Base-by-base conservation (phyloP, 2,113 vertebrate genomes). In the Nyctereutes procyonoides region DNA sequence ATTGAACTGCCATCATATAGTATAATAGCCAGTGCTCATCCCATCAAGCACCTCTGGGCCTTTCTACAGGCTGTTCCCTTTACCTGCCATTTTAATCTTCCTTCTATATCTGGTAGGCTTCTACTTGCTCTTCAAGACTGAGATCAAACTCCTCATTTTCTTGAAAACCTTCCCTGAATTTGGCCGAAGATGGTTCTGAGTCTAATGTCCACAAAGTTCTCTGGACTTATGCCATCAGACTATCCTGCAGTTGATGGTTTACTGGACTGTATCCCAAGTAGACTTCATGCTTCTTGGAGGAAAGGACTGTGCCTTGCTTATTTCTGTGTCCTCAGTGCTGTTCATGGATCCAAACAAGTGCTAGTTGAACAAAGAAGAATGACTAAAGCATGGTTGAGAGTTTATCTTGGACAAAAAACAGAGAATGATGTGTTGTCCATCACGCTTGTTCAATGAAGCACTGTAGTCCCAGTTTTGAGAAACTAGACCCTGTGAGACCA, bases 161-260 rank as follows among this genome's bases (percentile, higher is more conserved):
- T 97, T 95, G 32, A 84, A 87, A 96, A 76, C 11, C 38, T 71
- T 76, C 35, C 43, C 35, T 76, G 43, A 87, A 19, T 83, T 89
- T 94, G 67, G 16, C 14, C 87, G 67, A 92, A 48, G 63, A 63
- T 80, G 15, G 7, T 73, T 79, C 12, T 96, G 84, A 90, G 30
- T 20, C 71, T 85, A 24, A 77, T 3, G 24, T 53, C 65, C n/a
- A 20, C 26, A 58, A 6, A 60, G 14, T 48, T 81, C 22, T 73
- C 60, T 71, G 32, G 32, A 71, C 4, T 96, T 17, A 38, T 0
- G 1, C 77, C 35, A n/a, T 43, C 12, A 60, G 71, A 43, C 55
- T 90, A 5, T 38, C 13, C 26, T 62, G 26, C 24, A 43, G 14
- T 30, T 67, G 71, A 58, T 90, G 22, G 26, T 71, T 95, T 92